A percentile compares a stretch with the other conserved stretches of the same genome.
phyloP scores from a whole-genome alignment of 2,113 vertebrate species.

The Larimichthys crocea region DNA sequence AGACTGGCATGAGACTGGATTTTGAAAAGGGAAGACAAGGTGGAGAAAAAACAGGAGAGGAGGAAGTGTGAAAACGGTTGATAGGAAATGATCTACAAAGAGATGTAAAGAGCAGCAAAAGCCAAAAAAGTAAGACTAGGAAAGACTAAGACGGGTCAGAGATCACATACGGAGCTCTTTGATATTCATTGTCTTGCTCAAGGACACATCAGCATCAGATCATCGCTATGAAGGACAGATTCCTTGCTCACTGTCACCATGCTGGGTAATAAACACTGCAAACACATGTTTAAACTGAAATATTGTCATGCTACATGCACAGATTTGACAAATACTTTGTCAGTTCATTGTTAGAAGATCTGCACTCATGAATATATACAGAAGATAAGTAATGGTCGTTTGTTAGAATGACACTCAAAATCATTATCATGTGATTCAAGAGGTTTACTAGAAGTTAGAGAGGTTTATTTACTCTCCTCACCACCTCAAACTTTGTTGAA shows the following conservation, averaged over 20 bases:
- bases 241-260: neutral
- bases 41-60: slow-evolving; percentile 8
- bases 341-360: too few species aligned
- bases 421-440: too few species aligned
- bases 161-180: slow-evolving; percentile 12
- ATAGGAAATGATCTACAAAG: neutral
- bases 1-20: slow-evolving; percentile 21
- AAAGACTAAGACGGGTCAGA: slow-evolving; percentile 3
- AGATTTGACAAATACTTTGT: too few species aligned
- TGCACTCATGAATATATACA: too few species aligned
- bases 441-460: too few species aligned
- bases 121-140: neutral
- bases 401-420: too few species aligned
- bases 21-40: slow-evolving; percentile 13
- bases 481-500: too few species aligned
- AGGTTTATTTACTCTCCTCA: too few species aligned
- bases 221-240: neutral
- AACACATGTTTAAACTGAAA: too few species aligned
- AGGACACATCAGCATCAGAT: slow-evolving; percentile 6
- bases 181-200: slow-evolving; percentile 24
- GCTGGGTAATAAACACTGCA: neutral
- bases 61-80: neutral
- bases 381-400: too few species aligned
- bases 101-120: neutral
- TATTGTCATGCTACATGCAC: too few species aligned